phyloP scores from a whole-genome alignment of 2,113 vertebrate genomes.

The Xyliphius kryptos region DNA sequence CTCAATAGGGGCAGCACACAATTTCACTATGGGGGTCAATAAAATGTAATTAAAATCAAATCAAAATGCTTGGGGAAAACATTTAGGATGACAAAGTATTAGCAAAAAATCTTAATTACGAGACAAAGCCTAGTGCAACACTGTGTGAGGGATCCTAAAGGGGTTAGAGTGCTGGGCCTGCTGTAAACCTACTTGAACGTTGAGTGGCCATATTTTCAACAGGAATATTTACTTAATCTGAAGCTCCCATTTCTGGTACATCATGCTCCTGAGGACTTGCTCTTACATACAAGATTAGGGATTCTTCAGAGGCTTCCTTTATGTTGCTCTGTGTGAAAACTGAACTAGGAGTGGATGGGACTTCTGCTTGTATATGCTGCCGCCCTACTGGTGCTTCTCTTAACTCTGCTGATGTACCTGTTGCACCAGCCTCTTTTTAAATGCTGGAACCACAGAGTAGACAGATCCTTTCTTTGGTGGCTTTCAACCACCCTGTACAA shows the following conservation, averaged over 20 bases:
- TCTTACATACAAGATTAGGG: neutral
- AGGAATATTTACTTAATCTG: neutral
- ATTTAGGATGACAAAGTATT: too few relatives aligned
- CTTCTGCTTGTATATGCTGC: neutral
- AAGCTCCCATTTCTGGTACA: neutral
- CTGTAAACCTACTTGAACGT: neutral
- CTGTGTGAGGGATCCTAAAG: neutral
- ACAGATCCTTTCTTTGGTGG: neutral
- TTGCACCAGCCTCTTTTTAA: neutral
- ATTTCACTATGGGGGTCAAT: too few relatives aligned
- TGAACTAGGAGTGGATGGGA: neutral
- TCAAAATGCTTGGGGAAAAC: too few relatives aligned
- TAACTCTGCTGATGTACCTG: slow-evolving; percentile 12
- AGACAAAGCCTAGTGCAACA: too few relatives aligned
- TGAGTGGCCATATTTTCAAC: neutral
- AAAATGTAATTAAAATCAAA: too few relatives aligned
- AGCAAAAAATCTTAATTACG: too few relatives aligned
- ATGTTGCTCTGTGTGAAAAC: neutral
- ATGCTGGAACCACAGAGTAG: slow-evolving; percentile 9
- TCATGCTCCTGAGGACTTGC: neutral
- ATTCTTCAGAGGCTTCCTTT: neutral
- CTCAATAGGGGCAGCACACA: too few relatives aligned
- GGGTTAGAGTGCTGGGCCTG: slow-evolving; percentile 11
- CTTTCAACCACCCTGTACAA: slow-evolving; percentile 1
- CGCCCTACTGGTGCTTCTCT: neutral